A percentile compares a stretch with the other conserved stretches of the same genome.
Conservation (phyloP, 2,888 invertebrate species). For the Spodoptera exigua region DNA sequence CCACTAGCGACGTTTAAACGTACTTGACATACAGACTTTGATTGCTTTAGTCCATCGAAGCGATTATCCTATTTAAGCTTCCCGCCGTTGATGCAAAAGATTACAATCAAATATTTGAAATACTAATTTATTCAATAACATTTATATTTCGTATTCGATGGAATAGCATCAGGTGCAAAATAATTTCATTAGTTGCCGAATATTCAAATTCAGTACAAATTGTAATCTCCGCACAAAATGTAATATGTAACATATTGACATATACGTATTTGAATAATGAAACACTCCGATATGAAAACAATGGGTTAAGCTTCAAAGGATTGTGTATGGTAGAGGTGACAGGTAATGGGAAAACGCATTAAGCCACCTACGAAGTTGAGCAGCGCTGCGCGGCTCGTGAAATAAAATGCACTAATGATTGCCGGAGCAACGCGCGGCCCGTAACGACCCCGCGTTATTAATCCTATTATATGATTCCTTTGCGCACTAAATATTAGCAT, state of each 20-base stretch:
- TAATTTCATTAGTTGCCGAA: constrained; percentile 31
- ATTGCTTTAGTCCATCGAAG: constrained; percentile 29
- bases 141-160: constrained; percentile 21
- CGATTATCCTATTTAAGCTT: constrained; percentile 9
- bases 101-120: constrained; percentile 10
- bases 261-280: constrained; percentile 31
- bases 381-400: constrained; percentile 63
- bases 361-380: constrained; percentile 68
- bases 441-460: constrained; percentile 69
- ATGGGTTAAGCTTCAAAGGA: constrained; percentile 64
- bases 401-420: constrained; percentile 84
- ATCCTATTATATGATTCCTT: constrained; percentile 59
- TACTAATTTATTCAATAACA: constrained; percentile 10
- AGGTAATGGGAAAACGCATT: constrained; percentile 83
- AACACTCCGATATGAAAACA: constrained; percentile 58
- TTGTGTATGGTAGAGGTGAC: constrained; percentile 73
- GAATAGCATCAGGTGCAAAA: constrained; percentile 30
- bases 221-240: constrained; percentile 16
- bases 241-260: constrained; percentile 22
- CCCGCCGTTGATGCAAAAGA: not conserved
- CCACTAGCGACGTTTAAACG: constrained; percentile 33
- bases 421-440: constrained; percentile 54
- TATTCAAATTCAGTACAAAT: constrained; percentile 28
- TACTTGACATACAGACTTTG: constrained; percentile 43
- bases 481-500: constrained; percentile 39